A percentile compares a stretch with the other conserved stretches of the same genome.
Evolutionary conservation across 2,113 vertebrate species (phyloP).

Genomic region (rat (Rattus norvegicus)): GRCr8 NC_086023.1:137415501-137416000

Average conservation of each 20-base stretch:
- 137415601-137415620: not conserved
- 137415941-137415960: too few species aligned
- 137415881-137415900: not conserved
- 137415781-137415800: not conserved
- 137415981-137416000: too few species aligned
- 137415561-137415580: not conserved
- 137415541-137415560: not conserved
- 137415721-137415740: not conserved
- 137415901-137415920: not conserved
- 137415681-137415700: not conserved
- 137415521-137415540: not conserved
- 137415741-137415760: not conserved
- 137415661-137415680: not conserved
- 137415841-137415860: not conserved
- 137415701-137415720: not conserved
- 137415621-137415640: not conserved
- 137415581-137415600: not conserved
- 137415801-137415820: not conserved
- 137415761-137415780: not conserved
- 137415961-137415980: too few species aligned
- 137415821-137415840: not conserved
- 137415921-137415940: too few species aligned
- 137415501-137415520: not conserved
- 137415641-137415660: not conserved
- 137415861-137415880: not conserved